Conservation (phyloP, 2,888 invertebrate genomes). For the Tachystola acroxantha region DNA sequence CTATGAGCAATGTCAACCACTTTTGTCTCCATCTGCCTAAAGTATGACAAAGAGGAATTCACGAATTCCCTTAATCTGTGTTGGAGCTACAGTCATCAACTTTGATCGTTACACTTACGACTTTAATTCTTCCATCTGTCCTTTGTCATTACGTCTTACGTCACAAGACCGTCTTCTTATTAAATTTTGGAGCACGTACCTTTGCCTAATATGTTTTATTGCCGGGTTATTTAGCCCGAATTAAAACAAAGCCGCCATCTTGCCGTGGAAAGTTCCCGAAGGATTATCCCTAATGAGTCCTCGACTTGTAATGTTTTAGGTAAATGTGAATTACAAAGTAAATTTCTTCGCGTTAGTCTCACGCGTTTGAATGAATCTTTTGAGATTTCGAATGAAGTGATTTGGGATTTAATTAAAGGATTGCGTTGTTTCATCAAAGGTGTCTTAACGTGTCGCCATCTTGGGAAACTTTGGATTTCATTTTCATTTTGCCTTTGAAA, state of each 20-base stretch:
- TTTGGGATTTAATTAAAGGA: background rate
- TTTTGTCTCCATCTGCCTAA: too few species aligned
- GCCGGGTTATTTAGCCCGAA: constrained; percentile 17
- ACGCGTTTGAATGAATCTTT: constrained; percentile 6
- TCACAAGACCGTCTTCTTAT: constrained; percentile 6
- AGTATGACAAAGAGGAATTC: too few species aligned
- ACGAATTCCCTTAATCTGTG: constrained; percentile 1
- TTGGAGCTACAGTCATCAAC: constrained; percentile 4
- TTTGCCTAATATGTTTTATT: constrained; percentile 23
- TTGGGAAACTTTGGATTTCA: too few species aligned
- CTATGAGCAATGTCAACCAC: too few species aligned
- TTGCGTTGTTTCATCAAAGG: too few species aligned
- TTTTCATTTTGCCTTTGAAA: too few species aligned
- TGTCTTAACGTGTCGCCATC: too few species aligned
- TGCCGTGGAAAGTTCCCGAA: constrained; percentile 13
- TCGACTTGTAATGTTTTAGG: constrained; percentile 8
- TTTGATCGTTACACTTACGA: constrained; percentile 7
- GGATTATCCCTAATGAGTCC: constrained; percentile 7
- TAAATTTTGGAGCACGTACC: constrained; percentile 10
- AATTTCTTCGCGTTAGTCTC: constrained; percentile 11
- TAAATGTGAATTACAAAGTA: constrained; percentile 12
- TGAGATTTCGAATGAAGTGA: background rate
- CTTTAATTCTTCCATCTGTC: constrained; percentile 7
- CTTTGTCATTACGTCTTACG: background rate
- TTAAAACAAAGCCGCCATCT: constrained; percentile 17